Evolutionary conservation across 2,888 invertebrate species (phyloP), one percentile per base, ranked within the genome.

Genomic region (Ornithoptera priamus): DNA sequence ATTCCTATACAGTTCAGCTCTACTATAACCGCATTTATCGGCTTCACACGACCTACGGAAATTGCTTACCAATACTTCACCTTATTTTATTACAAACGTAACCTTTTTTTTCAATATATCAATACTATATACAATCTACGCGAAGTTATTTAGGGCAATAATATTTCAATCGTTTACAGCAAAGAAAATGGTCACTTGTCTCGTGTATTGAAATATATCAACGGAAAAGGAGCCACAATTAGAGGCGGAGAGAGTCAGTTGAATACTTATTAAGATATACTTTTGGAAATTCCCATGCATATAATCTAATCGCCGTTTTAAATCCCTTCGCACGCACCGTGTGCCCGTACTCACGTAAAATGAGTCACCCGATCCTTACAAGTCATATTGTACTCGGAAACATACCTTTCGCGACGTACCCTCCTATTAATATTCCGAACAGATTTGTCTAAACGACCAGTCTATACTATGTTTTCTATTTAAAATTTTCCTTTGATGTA

Each of bases 241-340:
- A 65, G 57, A 65, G 12, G 18, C 42, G 12, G 17, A 61, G 30
- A 0, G 6, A 53, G n/a, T 6, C 56, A 42, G 39, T 42, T n/a
- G 70, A 66, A 70, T 70, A 70, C 42, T 59, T 67, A 70, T 39
- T 53, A 30, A 63, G 56, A 66, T 62, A 20, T 70, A 53, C 56
- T 70, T 70, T 70, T 42, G 67, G 70, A 67, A 67, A 70, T 70
- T 70, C 70, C 67, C 67, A 70, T 67, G 67, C 50, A 69, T 66
- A 70, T 67, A 53, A 56, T 63, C 63, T 36, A 64, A 67, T 70
- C 59, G 60, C 17, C 18, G 10, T 67, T 67, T 61, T 67, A 64
- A 60, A 67, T 64, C 56, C 64, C 64, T 67, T 67, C 60, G 61
- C 70, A 70, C 67, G 70, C 70, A 70, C 64, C 39, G 56, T 39